Evolutionary conservation across 2,888 invertebrate genomes (phyloP), one percentile per base, ranked within the genome.

Genomic region (Margaritifera margaritifera): DNA sequence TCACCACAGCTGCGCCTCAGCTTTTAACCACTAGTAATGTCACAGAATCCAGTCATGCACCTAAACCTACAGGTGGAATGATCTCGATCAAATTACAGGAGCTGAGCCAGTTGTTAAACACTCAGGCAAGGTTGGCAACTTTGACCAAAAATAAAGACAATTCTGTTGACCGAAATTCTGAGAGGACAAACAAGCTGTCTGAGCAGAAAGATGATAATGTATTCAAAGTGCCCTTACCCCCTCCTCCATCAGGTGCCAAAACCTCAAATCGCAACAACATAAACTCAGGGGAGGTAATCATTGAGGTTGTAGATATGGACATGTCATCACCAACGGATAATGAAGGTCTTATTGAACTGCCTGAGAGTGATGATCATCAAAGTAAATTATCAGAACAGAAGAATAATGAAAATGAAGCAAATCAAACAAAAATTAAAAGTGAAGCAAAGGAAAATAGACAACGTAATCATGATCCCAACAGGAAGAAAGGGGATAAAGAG

Each of bases 301-400:
- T 91, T 55, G 94, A 93, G 79, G 92, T 90, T 18, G 82, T 92
- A 62, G 92, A 92, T 78, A 92, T 93, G 90, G 94, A 94, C 80
- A 93, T 94, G 87, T 96, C 94, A 6, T 87, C 87, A 22, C 87
- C 88, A 4, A 75, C 84, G 3, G 84, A 85, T 50, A 84, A 86
- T 54, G 85, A 84, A 50, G 80, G 80, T 55, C 83, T 82, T 66
- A 79, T 86, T 58, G 86, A 85, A 70, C 79, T 85, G 53, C 85
- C 86, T 20, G 58, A 20, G 24, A 27, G 8, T 20, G 58, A 6
- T 11, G 58, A 25, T 6, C 24, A 55, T 55, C 55, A 55, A 19
- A 24, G 11, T 20, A 55, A 55, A 42, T 42, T 53, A 54, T 62
- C 24, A 53, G 52, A 57, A 55, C 66, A 74, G 55, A 69, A 68